These are phyloP conservation scores for Uropsilus gracilis DNA, from an alignment of 2,113 vertebrate species.

Conservation along the genomic window DNA sequence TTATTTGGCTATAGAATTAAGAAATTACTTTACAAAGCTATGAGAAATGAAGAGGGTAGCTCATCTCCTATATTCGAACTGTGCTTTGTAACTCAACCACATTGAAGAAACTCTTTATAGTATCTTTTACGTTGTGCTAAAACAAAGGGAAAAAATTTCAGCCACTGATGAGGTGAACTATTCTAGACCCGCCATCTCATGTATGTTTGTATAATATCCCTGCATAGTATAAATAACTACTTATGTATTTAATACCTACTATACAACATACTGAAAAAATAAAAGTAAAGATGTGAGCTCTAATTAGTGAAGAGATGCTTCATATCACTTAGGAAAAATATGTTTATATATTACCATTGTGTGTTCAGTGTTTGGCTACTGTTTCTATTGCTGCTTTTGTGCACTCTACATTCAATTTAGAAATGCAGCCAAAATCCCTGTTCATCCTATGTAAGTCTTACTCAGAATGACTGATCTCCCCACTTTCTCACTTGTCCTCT, in stretches of 20 bases:
- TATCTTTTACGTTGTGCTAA: neutral
- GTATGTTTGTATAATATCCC: neutral
- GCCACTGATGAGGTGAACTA: neutral
- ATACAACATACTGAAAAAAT: too few relatives aligned
- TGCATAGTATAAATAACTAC: neutral
- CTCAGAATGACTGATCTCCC: neutral
- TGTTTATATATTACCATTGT: neutral
- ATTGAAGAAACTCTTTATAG: neutral
- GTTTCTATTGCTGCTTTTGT: neutral
- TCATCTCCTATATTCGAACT: neutral
- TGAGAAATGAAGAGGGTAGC: slow-evolving; percentile 66
- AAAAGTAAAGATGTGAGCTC: neutral
- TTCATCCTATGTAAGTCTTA: neutral
- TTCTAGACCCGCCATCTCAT: neutral
- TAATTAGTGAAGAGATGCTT: neutral
- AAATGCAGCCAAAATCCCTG: neutral
- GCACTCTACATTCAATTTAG: neutral
- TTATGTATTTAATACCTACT: neutral
- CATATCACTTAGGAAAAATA: neutral
- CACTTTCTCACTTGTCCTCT: neutral
- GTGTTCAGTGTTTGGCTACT: neutral
- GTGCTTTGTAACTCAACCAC: neutral
- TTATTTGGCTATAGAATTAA: neutral
- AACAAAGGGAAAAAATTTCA: neutral
- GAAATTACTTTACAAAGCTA: slow-evolving; percentile 65